Conservation (phyloP, 2,797 vertebrate genomes). For the Anomalospiza imberbis region DNA sequence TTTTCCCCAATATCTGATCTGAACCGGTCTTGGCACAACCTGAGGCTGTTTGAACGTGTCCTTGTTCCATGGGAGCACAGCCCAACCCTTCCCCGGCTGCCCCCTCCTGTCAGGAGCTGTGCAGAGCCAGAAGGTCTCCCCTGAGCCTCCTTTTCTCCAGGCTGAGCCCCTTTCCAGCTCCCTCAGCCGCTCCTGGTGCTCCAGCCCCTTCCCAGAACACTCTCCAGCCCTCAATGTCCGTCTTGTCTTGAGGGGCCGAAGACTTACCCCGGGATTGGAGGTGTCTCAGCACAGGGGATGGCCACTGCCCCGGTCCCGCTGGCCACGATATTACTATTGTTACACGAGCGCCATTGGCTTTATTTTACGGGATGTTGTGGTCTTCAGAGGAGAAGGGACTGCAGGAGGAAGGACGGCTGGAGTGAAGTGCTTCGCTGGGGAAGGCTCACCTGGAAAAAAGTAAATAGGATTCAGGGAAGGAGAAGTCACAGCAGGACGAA, state of each 20-base stretch:
- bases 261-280: background rate
- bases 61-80: background rate
- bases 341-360: too few relatives aligned
- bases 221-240: background rate
- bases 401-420: background rate
- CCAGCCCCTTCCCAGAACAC: background rate
- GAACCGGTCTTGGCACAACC: background rate
- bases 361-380: background rate
- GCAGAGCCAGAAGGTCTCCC: background rate
- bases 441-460: background rate
- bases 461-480: background rate
- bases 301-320: background rate
- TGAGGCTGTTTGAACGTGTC: background rate
- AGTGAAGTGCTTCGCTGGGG: background rate
- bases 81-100: fast-evolving
- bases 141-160: background rate
- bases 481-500: background rate
- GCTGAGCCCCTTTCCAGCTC: background rate
- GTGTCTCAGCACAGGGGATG: background rate
- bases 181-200: background rate
- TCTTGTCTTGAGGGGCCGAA: background rate
- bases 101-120: background rate
- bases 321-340: background rate
- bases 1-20: background rate
- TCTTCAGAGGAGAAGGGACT: background rate